Evolutionary conservation across 2,888 invertebrate genomes (phyloP), one percentile per base, ranked within the genome.

Genomic region (Drosophila yooni): DNA sequence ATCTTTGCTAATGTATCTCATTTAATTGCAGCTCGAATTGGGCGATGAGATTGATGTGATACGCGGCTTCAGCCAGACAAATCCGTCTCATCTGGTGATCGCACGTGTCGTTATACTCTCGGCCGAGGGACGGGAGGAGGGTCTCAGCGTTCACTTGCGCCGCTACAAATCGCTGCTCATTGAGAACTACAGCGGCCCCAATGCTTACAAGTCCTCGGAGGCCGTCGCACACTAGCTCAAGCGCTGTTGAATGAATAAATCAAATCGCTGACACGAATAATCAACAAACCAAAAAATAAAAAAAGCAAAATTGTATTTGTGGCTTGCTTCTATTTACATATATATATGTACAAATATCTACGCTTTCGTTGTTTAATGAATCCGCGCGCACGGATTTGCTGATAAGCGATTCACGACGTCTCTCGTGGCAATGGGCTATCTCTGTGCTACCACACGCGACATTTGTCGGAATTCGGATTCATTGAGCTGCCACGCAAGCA

Each of bases 31-130:
- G 96, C 93, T 96, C 0, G 91, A 92, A 80, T 79, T 94, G 70
- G 96, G 96, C 15, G 97, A 97, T 94, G 97, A 97, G 94, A 94
- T 97, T 72, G 98, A 98, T 93, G 89, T 97, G 0, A 94, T 97
- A 69, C 95, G 95, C 92, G 95, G 95, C 60, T 93, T 94, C 3
- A 96, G 95, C 87, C 94, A 94, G 0, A 93, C 94, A 13, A 97
- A 97, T 93, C 94, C 96, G 11, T 94, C 95, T 4, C 95, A 96
- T 89, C 91, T 97, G 56, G 93, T 95, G 81, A 94, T 97, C 25
- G 94, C 96, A 10, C 94, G 97, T 88, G 94, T 97, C 18, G 95
- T 96, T 91, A 92, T 97, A 70, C 79, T 96, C 18, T 93, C 94
- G 8, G 93, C 94, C 18, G 82, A 67, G 29, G 94, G 94, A 13